These are phyloP conservation scores for Acanthornis magna DNA, from an alignment of 2,797 vertebrate genomes.

Conservation along the genomic window DNA sequence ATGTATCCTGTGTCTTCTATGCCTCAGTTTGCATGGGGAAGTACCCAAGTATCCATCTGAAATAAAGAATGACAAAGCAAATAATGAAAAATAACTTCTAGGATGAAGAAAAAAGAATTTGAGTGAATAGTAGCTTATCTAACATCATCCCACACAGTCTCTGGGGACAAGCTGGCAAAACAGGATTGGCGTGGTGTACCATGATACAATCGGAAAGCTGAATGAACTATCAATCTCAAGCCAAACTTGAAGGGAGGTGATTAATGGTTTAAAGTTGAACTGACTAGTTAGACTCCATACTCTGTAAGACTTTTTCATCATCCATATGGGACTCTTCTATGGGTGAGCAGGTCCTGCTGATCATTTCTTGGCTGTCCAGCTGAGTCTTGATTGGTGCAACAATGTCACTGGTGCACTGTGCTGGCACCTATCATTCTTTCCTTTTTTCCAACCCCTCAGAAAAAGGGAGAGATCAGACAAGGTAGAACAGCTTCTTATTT, in stretches of 20 bases:
- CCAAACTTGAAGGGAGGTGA: neutral
- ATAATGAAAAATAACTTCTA: neutral
- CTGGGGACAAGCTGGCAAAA: neutral
- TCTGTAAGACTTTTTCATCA: accelerated
- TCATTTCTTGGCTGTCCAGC: neutral
- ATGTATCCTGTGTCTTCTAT: neutral
- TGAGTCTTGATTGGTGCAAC: neutral
- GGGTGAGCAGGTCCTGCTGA: accelerated
- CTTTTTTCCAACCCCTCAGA: neutral
- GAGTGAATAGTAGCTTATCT: neutral
- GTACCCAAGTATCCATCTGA: neutral
- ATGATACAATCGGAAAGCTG: neutral
- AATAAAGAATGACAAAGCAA: neutral
- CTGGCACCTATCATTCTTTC: accelerated
- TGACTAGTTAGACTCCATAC: neutral
- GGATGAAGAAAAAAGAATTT: neutral
- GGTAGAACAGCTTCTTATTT: neutral
- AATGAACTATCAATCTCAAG: neutral
- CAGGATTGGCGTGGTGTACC: neutral
- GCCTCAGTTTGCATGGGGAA: neutral
- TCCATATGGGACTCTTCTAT: neutral
- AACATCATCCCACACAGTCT: neutral
- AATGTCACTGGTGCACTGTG: neutral
- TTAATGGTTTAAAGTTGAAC: neutral
- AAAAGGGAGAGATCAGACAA: neutral